A percentile compares a stretch with the other conserved stretches of the same genome.
Evolutionary conservation across 1,140 invertebrate species (phyloP).

Genomic region (Eumaeus atala): DNA sequence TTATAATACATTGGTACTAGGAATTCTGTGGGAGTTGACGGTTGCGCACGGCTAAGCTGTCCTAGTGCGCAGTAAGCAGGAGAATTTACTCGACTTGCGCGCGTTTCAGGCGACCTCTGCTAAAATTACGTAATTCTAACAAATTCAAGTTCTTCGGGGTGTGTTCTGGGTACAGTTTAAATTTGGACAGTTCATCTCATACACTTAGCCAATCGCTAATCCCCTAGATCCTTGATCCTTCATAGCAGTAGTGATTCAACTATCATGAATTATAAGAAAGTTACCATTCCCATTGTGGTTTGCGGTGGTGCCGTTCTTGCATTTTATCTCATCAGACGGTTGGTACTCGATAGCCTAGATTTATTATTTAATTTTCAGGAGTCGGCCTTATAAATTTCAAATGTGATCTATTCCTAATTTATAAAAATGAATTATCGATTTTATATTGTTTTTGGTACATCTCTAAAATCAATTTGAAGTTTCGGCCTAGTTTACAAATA

Average conservation of each 20-base stretch:
- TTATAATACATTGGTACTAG: slow-evolving; percentile 46
- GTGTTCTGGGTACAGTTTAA: slow-evolving; percentile 58
- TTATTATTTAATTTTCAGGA: not conserved
- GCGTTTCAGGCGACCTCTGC: slow-evolving; percentile 65
- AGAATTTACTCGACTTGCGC: slow-evolving; percentile 66
- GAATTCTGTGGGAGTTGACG: slow-evolving; percentile 51
- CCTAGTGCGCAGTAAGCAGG: slow-evolving; percentile 64
- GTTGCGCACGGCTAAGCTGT: slow-evolving; percentile 53
- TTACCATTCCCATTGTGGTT: slow-evolving; percentile 66
- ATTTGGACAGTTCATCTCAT: slow-evolving; percentile 30
- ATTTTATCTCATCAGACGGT: slow-evolving; percentile 72
- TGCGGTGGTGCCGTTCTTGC: slow-evolving; percentile 67
- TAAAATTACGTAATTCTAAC: slow-evolving; percentile 69
- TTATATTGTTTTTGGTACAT: no score
- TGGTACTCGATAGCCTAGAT: slow-evolving; percentile 39
- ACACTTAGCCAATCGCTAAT: slow-evolving; percentile 42
- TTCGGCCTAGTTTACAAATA: no score
- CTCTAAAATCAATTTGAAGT: no score
- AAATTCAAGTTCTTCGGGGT: slow-evolving; percentile 61
- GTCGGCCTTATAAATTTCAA: not conserved
- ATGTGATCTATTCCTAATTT: no score
- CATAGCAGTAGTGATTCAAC: slow-evolving; percentile 38
- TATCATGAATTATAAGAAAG: slow-evolving; percentile 67
- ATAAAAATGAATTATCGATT: no score
- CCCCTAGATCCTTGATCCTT: slow-evolving; percentile 33